Base-by-base conservation (phyloP, 2,113 vertebrate genomes). In the Ophiodon elongatus region DNA sequence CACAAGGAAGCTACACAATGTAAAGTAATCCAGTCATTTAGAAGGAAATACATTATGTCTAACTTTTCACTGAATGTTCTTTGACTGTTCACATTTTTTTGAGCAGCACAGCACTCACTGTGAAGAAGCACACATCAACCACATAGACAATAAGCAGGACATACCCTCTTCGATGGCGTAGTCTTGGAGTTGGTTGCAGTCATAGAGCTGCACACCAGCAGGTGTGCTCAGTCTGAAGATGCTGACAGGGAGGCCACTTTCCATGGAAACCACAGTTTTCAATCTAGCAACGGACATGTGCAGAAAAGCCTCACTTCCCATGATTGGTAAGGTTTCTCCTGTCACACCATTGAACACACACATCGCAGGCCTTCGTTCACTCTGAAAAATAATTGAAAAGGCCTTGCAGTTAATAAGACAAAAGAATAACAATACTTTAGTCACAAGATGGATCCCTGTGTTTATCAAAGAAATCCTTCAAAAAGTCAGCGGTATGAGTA, bases 101-200 rank as follows among this genome's bases (percentile, higher is more conserved):
- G 1, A 74, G 27, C 27, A 35, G 33, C 13, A 33, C 2, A 35
- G 11, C 57, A 35, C 43, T 63, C 29, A 67, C 39, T 45, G 25
- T 33, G 4, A 65, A n/a, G 37, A 31, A 31, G 13, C 29, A 65
- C 35, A 57, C 9, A 31, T 39, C 17, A 68, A 8, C 62, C 23
- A 43, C 15, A 25, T 25, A 6, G 19, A 81, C 23, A 76, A 10
- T 73, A 37, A 81, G 25, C 5, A 41, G 35, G 2, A 17, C 72
- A 39, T 95, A 96, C 95, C 95, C 21, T 86, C 67, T 75, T 92
- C 85, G 27, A 85, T 82, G 54, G 80, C 81, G 76, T 96, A 96
- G 78, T 94, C 88, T 1, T 85, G 76, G n/a, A 96, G 90, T 4
- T 19, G 76, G 85, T 96, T 96, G 90, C 95, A 96, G 91, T 96